These are phyloP conservation scores for Acanthaster planci DNA, from an alignment of 35 echinoderm and acorn worm genomes.

Conservation along the genomic window DNA sequence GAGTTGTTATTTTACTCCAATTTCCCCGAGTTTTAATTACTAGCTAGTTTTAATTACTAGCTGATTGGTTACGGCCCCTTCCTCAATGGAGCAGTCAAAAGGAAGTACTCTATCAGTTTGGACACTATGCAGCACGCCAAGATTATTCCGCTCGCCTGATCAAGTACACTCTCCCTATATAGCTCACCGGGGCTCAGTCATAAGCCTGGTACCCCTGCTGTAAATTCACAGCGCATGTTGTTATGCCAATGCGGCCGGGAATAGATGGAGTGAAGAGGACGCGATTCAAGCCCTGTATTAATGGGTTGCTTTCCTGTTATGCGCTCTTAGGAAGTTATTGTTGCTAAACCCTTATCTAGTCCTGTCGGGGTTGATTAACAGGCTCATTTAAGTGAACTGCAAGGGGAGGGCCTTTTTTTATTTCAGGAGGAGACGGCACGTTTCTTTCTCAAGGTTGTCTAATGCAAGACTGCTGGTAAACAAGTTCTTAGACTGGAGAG, in stretches of 20 bases:
- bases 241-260: too few species aligned
- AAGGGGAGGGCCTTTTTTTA: background rate
- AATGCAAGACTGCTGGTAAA: background rate
- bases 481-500: background rate
- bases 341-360: slow-evolving; percentile 26
- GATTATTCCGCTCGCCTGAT: too few species aligned
- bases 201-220: too few species aligned
- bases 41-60: background rate
- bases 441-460: background rate
- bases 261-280: too few species aligned
- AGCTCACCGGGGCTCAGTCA: too few species aligned
- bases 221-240: too few species aligned
- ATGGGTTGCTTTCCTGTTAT: slow-evolving; percentile 26
- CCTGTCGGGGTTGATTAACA: slow-evolving; percentile 21
- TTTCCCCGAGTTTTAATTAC: slow-evolving; percentile 16
- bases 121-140: too few species aligned
- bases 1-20: background rate
- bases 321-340: slow-evolving; percentile 14
- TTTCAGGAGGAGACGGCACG: slow-evolving; percentile 4
- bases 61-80: background rate
- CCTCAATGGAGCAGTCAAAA: background rate
- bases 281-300: background rate
- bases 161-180: too few species aligned
- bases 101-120: slow-evolving; percentile 15
- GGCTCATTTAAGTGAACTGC: slow-evolving; percentile 13